Base-by-base conservation (phyloP, 1,140 invertebrate genomes). In the Anastrepha ludens region DNA sequence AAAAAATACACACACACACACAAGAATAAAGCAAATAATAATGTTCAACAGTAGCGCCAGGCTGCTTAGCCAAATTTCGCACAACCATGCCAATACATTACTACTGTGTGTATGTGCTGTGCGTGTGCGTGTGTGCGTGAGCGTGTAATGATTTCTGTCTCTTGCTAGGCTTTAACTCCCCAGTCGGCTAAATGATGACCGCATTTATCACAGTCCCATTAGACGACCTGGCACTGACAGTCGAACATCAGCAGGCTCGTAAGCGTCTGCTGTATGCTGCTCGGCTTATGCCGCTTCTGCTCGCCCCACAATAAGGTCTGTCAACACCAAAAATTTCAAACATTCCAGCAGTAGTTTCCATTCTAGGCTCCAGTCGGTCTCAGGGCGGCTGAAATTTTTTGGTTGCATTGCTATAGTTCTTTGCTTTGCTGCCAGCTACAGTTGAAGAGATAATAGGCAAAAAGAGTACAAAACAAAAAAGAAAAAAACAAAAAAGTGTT, bases 141-240 rank as follows among this genome's bases (percentile, higher is more conserved):
- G 65, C 5, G 17, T 13, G 65, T 9, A 29, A 29, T 29, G 20
- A 64, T 6, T 20, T 29, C 13, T 74, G 41, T 4, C 67, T 17
- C 15, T 74, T 17, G 67, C 15, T 39, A n/a, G 41, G 41, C 3
- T 41, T 74, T 9, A 47, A 44, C 67, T 47, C 67, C 67, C 67
- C 67, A 74, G 67, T n/a, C 67, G 41, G 39, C 67, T 17, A 74
- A 74, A 74, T 74, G 67, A 74, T 74, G 67, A 74, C 67, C 67
- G 41, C 67, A 74, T 74, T 74, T 74, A 74, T 74, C 67, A 74
- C 67, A 47, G 39, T 74, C 67, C 67, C 67, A 74, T 74, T 74
- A 74, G 67, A 74, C 67, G 39, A 74, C 39, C 67, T 74, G 67
- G 67, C 67, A 74, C 67, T 74, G 67, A 74, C 67, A 74, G 67